Conservation (phyloP, 2,888 invertebrate genomes). For the Heliconius aoede region DNA sequence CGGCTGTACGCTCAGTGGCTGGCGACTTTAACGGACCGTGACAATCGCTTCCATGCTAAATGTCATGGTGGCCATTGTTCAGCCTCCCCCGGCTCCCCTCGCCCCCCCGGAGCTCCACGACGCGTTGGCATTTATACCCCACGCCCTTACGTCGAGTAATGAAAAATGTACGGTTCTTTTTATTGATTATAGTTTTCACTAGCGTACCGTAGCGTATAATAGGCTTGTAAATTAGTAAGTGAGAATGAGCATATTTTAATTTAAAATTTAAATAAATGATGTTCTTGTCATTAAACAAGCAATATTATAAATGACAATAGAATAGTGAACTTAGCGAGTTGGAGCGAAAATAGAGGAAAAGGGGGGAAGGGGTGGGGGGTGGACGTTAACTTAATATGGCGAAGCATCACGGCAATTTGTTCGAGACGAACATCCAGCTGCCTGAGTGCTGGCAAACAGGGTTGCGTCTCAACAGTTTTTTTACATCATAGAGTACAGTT, state of each 20-base stretch:
- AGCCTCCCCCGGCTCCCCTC: constrained; percentile 56
- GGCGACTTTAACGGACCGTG: constrained; percentile 77
- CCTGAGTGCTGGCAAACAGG: constrained; percentile 70
- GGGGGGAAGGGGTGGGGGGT: constrained; percentile 57
- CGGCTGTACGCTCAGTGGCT: constrained; percentile 74
- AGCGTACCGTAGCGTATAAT: constrained; percentile 10
- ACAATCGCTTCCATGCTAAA: constrained; percentile 83
- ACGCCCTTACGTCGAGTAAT: constrained; percentile 68
- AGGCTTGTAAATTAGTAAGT: not conserved
- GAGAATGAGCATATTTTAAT: constrained; percentile 46
- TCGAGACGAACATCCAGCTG: constrained; percentile 75
- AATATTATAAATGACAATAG: constrained; percentile 65
- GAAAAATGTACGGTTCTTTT: constrained; percentile 67
- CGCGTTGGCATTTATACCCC: constrained; percentile 76
- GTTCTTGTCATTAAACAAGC: constrained; percentile 59
- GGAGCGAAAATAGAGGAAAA: constrained; percentile 46
- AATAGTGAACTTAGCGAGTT: constrained; percentile 60
- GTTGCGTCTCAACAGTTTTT: constrained; percentile 57
- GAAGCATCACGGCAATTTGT: constrained; percentile 81
- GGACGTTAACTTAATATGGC: constrained; percentile 79
- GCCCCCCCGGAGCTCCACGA: constrained; percentile 64
- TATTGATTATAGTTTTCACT: constrained; percentile 60
- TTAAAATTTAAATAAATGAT: constrained; percentile 51
- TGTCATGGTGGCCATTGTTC: constrained; percentile 83
- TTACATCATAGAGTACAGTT: too few species aligned